A percentile compares a stretch with the other conserved stretches of the same genome.
Conservation (phyloP, 2,113 vertebrate genomes). For the Dissostichus mawsoni region DNA sequence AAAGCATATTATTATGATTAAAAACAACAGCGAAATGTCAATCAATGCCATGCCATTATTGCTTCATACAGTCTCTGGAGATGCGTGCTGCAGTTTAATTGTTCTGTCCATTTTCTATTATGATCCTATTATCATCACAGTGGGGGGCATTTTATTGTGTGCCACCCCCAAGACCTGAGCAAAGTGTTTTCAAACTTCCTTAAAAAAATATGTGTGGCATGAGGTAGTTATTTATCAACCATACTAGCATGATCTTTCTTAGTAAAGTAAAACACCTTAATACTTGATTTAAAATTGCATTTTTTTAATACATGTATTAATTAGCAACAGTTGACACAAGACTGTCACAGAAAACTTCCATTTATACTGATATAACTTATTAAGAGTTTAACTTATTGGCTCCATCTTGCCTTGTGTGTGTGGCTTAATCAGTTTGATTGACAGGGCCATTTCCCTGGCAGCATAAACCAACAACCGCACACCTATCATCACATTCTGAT, state of each 20-base stretch:
- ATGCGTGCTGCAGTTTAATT: constrained; percentile 46
- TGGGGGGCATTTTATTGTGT: constrained; percentile 40
- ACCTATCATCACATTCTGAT: background rate
- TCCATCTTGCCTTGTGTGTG: background rate
- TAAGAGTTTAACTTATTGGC: background rate
- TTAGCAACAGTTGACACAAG: too few relatives aligned
- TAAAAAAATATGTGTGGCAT: background rate
- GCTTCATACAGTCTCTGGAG: constrained; percentile 60
- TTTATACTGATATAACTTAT: background rate
- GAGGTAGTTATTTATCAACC: background rate
- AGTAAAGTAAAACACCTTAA: too few relatives aligned
- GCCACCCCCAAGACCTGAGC: constrained; percentile 1
- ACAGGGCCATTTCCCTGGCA: background rate
- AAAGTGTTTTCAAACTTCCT: constrained; percentile 10
- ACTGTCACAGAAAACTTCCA: too few relatives aligned
- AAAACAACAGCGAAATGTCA: constrained; percentile 78
- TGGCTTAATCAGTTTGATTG: background rate
- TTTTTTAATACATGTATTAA: too few relatives aligned
- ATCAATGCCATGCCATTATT: constrained; percentile 75
- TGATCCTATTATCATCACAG: constrained; percentile 64
- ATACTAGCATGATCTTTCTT: background rate
- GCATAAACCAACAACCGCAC: background rate
- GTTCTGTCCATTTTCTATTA: constrained; percentile 49
- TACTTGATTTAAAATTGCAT: too few relatives aligned
- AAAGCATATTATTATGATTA: constrained; percentile 81